phyloP scores from a whole-genome alignment of 2,888 invertebrate genomes.

The Agrilus mali region DNA sequence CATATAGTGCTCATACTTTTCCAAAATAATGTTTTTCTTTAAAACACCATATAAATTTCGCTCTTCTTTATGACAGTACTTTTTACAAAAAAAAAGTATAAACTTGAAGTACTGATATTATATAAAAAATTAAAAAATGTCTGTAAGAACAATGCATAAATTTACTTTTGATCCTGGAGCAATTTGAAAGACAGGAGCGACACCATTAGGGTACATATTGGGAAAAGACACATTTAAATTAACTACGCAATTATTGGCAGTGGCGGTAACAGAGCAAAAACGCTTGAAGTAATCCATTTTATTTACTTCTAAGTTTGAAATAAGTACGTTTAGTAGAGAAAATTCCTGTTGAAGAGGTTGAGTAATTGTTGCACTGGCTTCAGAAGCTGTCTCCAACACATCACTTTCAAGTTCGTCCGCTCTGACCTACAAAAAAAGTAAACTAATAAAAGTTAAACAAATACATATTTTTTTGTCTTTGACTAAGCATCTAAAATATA shows the following conservation, averaged over 20 bases:
- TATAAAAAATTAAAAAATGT: no score
- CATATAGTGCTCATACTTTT: no score
- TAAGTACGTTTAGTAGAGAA: constrained; percentile 59
- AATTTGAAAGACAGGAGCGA: constrained; percentile 54
- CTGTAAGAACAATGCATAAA: no score
- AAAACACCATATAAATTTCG: no score
- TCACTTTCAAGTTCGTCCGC: constrained; percentile 6
- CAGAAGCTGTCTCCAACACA: constrained; percentile 5
- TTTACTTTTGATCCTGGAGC: constrained; percentile 42
- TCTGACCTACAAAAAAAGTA: no score
- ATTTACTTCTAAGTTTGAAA: constrained; percentile 55
- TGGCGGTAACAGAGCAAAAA: constrained; percentile 45
- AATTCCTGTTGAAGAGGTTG: constrained; percentile 63
- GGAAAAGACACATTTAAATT: constrained; percentile 44
- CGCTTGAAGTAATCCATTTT: constrained; percentile 39
- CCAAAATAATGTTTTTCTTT: no score
- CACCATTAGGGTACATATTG: constrained; percentile 56
- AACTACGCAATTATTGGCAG: constrained; percentile 29
- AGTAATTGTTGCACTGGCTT: constrained; percentile 7
- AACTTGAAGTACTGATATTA: no score
- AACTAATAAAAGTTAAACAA: no score
- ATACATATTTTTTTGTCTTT: no score
- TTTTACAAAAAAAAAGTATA: no score
- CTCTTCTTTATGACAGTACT: no score
- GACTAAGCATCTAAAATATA: no score